A percentile compares a stretch with the other conserved stretches of the same genome.
Conservation (phyloP, 2,888 invertebrate genomes). For the Drosophila flavopinicola region DNA sequence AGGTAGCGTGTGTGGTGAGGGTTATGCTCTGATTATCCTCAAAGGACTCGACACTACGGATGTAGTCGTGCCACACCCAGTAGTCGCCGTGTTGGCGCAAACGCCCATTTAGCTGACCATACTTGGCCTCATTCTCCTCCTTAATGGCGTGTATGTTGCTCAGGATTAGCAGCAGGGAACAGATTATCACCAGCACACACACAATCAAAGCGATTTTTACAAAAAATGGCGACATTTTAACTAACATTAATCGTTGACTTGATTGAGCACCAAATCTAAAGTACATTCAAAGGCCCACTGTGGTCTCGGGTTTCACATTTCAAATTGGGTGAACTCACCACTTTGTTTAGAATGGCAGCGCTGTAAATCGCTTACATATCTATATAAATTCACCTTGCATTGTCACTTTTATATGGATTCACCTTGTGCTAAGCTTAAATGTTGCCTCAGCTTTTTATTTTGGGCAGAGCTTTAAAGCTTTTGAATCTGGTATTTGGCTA, state of each 20-base stretch:
- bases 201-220: constrained; percentile 14
- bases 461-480: not conserved
- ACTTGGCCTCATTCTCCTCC: not conserved
- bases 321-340: not conserved
- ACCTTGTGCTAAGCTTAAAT: too few relatives aligned
- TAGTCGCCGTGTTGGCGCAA: constrained; percentile 45
- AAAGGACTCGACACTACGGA: constrained; percentile 9
- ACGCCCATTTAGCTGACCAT: not conserved
- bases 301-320: not conserved
- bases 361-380: not conserved
- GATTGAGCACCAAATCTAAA: too few relatives aligned
- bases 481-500: not conserved
- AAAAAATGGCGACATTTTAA: constrained; percentile 33
- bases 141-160: not conserved
- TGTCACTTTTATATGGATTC: not conserved
- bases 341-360: not conserved
- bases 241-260: not conserved
- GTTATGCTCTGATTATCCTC: constrained; percentile 41
- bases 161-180: constrained; percentile 1
- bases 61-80: constrained; percentile 51
- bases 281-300: not conserved
- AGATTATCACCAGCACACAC: not conserved
- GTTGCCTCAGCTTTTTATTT: constrained; percentile 1
- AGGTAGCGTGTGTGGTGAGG: constrained; percentile 83
- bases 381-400: not conserved